phyloP scores from a whole-genome alignment of 2,888 invertebrate genomes.

The Crioceris asparagi region DNA sequence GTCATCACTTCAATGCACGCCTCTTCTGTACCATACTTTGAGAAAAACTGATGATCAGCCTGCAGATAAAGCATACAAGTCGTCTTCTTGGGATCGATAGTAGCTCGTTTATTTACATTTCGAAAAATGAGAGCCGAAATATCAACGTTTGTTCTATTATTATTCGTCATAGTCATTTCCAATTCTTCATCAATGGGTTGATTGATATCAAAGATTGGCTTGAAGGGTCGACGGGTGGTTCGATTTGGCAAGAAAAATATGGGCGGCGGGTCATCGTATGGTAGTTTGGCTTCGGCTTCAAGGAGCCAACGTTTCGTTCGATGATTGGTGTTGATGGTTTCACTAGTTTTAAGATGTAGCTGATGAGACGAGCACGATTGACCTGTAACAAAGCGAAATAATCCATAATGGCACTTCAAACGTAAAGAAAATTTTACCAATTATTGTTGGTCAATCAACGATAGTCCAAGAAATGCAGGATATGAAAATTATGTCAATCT shows the following conservation, averaged over 20 bases:
- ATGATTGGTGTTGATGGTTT: conserved; percentile 23
- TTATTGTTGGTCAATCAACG: no score
- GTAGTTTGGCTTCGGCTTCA: conserved; percentile 46
- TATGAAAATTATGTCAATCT: no score
- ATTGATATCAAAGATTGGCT: conserved; percentile 33
- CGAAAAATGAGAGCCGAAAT: conserved; percentile 43
- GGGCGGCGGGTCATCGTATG: conserved; percentile 39
- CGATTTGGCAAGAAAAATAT: conserved; percentile 38
- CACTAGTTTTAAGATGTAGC: conserved; percentile 24
- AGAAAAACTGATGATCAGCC: conserved; percentile 93
- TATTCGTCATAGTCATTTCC: conserved; percentile 25
- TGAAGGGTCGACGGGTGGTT: conserved; percentile 40
- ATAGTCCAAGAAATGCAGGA: no score
- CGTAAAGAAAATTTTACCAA: no score
- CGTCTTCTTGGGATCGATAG: conserved; percentile 76
- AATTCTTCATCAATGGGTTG: conserved; percentile 35
- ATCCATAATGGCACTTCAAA: no score
- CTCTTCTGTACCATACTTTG: conserved; percentile 87
- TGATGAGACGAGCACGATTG: conserved; percentile 31
- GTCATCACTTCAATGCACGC: conserved; percentile 94
- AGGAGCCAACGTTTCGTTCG: conserved; percentile 57
- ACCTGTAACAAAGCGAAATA: conserved; percentile 12
- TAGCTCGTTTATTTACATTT: conserved; percentile 56
- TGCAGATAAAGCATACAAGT: conserved; percentile 93
- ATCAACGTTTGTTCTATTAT: conserved; percentile 28